Conservation (phyloP, 2,888 invertebrate species). For the Drosophila quinaria region DNA sequence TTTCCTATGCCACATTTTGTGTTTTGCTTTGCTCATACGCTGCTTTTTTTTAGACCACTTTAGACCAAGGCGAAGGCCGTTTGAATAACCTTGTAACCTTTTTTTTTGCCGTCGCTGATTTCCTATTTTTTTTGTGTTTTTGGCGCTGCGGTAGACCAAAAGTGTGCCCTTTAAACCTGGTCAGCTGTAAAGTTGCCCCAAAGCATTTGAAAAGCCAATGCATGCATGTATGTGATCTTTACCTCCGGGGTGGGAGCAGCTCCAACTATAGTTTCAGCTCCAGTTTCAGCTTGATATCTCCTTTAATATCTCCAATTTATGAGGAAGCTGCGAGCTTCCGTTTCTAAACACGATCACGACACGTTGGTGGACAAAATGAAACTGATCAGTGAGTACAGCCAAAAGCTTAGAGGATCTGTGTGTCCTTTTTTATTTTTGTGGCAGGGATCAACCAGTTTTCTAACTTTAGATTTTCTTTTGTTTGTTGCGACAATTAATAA, state of each 20-base stretch:
- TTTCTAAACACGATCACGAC: slow-evolving; percentile 64
- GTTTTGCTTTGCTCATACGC: slow-evolving; percentile 72
- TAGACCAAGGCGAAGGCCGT: slow-evolving; percentile 82
- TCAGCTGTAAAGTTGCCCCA: slow-evolving; percentile 35
- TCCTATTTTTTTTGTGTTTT: slow-evolving; percentile 31
- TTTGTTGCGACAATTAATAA: slow-evolving; percentile 69
- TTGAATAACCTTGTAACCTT: slow-evolving; percentile 84
- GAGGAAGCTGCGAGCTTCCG: slow-evolving; percentile 17
- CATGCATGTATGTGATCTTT: slow-evolving; percentile 29
- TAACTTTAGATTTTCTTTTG: slow-evolving; percentile 60
- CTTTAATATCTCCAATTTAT: slow-evolving; percentile 2
- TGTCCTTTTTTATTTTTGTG: slow-evolving; percentile 6
- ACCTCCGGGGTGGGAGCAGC: slow-evolving; percentile 21
- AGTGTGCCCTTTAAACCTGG: slow-evolving; percentile 68
- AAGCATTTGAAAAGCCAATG: slow-evolving; percentile 18
- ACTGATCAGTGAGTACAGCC: slow-evolving; percentile 60
- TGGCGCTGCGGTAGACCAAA: slow-evolving; percentile 59
- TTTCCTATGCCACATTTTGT: slow-evolving; percentile 66
- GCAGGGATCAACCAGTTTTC: slow-evolving; percentile 58
- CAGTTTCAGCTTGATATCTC: slow-evolving; percentile 7
- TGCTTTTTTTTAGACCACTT: slow-evolving; percentile 48
- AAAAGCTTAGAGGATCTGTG: slow-evolving; percentile 35
- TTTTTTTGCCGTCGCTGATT: slow-evolving; percentile 40
- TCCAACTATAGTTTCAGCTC: neutral
- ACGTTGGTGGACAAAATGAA: slow-evolving; percentile 65